These are phyloP conservation scores for Lamellibrachia satsuma DNA, from an alignment of 2,888 invertebrate genomes.

Conservation along the genomic window DNA sequence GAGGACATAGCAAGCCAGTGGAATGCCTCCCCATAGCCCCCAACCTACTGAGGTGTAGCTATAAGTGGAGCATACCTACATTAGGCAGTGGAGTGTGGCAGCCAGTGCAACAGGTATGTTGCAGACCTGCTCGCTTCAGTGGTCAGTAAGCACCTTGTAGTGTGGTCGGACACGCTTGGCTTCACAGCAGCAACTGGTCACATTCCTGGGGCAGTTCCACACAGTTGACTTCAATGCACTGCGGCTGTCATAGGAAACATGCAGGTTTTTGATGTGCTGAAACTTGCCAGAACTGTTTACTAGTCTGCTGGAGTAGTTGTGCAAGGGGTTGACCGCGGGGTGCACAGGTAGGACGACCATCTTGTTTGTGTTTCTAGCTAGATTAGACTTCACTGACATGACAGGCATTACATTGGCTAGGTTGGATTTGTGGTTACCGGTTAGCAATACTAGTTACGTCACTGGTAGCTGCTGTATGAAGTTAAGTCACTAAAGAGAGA, in stretches of 20 bases:
- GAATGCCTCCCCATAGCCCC: not conserved
- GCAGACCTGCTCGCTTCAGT: not conserved
- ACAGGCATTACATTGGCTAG: not conserved
- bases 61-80: not conserved
- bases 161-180: not conserved
- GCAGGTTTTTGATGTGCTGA: conserved; percentile 10
- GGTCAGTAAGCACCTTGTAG: conserved; percentile 5
- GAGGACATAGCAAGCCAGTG: not conserved
- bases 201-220: not conserved
- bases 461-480: not conserved
- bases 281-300: conserved; percentile 10
- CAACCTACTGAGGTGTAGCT: not conserved
- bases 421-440: not conserved
- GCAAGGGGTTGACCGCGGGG: not conserved
- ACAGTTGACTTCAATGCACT: not conserved
- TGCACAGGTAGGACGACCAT: not conserved
- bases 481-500: not conserved
- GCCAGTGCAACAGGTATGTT: not conserved
- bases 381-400: not conserved
- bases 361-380: not conserved
- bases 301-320: not conserved
- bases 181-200: not conserved
- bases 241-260: not conserved
- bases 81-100: not conserved
- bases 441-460: not conserved